A percentile compares a stretch with the other conserved stretches of the same genome.
Evolutionary conservation across 1,140 invertebrate species (phyloP).

Genomic region (Caenorhabditis briggsae): DNA sequence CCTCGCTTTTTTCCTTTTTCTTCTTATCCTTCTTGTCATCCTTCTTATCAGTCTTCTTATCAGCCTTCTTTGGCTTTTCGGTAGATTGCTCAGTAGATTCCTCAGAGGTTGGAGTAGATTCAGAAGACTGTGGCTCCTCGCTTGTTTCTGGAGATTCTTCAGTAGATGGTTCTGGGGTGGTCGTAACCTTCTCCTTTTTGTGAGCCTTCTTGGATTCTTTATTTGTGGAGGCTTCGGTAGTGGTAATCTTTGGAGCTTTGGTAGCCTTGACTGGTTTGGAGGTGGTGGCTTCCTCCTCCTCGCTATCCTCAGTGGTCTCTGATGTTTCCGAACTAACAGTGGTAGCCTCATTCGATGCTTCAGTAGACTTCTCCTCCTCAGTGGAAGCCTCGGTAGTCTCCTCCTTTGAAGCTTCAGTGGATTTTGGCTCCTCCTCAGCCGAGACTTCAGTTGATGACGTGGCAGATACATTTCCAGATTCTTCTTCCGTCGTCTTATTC

Average conservation of each 20-base stretch:
- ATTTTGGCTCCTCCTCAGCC: neutral
- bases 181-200: slow-evolving; percentile 30
- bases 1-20: slow-evolving; percentile 4
- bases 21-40: neutral
- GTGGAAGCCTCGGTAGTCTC: neutral
- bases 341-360: slow-evolving; percentile 17
- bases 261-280: slow-evolving; percentile 17
- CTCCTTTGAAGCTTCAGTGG: slow-evolving; percentile 24
- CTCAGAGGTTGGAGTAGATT: slow-evolving; percentile 12
- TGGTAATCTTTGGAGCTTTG: slow-evolving; percentile 37
- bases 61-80: slow-evolving; percentile 10
- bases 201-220: slow-evolving; percentile 6
- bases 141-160: slow-evolving; percentile 47
- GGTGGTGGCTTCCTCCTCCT: slow-evolving; percentile 13
- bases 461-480: slow-evolving; percentile 44
- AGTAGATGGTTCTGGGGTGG: slow-evolving; percentile 37
- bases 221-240: slow-evolving; percentile 14
- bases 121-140: slow-evolving; percentile 42
- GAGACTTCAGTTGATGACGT: slow-evolving; percentile 45
- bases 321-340: slow-evolving; percentile 28
- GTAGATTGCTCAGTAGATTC: slow-evolving; percentile 13
- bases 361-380: slow-evolving; percentile 37
- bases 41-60: slow-evolving; percentile 19
- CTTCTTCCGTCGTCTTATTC: slow-evolving; percentile 50
- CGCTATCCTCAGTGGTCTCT: slow-evolving; percentile 11